These are phyloP conservation scores for Brachionus sp. DNA, from an alignment of 1,140 invertebrate species.

Conservation along the genomic window DNA sequence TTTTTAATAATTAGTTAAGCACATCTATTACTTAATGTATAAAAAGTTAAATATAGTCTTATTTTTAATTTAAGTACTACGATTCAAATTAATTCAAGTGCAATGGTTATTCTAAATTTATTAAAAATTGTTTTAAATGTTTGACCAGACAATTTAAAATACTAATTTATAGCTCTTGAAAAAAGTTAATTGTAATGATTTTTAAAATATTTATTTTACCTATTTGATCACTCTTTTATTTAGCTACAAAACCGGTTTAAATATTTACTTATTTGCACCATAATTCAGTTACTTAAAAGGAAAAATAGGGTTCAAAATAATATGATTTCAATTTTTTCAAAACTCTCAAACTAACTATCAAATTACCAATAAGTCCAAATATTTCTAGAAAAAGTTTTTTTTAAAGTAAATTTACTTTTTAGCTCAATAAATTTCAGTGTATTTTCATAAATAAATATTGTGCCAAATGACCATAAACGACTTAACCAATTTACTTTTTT, in stretches of 20 bases:
- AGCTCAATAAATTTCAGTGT: constrained; percentile 28
- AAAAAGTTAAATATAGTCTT: background rate
- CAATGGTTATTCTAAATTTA: background rate
- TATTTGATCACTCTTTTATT: background rate
- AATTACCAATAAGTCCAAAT: constrained; percentile 19
- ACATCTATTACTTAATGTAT: background rate
- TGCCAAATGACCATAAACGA: background rate
- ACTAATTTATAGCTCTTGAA: constrained; percentile 16
- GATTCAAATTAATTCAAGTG: constrained; percentile 6
- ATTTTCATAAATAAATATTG: constrained; percentile 8
- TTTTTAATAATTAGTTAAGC: background rate
- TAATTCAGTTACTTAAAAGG: background rate
- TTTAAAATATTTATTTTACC: background rate
- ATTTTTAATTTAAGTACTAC: background rate
- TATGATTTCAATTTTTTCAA: constrained; percentile 7
- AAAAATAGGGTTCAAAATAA: background rate
- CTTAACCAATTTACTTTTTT: background rate
- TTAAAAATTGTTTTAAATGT: constrained; percentile 4
- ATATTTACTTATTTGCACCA: constrained; percentile 21
- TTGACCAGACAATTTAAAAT: constrained; percentile 39
- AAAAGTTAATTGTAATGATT: background rate
- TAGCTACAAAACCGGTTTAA: background rate
- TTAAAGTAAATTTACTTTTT: background rate
- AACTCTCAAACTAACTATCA: background rate
- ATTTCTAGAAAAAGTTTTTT: background rate